phyloP scores from a whole-genome alignment of 2,113 vertebrate species.

The Phylloscopus trochilus region DNA sequence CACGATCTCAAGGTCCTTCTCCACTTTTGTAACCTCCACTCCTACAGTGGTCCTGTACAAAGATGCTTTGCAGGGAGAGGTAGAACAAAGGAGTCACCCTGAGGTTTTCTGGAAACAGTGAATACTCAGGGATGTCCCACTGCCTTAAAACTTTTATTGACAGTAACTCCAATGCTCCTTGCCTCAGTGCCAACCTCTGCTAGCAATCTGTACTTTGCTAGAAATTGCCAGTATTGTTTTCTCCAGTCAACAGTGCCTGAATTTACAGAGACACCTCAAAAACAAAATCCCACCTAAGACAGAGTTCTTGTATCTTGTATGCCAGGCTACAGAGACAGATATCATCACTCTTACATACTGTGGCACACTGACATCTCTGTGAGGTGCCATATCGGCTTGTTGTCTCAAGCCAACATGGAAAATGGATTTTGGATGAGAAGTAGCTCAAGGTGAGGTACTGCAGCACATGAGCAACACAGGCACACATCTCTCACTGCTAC shows the following conservation, averaged over 20 bases:
- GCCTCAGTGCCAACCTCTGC: background rate
- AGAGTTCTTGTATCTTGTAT: background rate
- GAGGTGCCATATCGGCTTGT: background rate
- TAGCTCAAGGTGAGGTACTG: background rate
- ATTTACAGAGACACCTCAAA: background rate
- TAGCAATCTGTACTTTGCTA: background rate
- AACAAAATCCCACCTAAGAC: background rate
- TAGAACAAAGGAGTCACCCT: background rate
- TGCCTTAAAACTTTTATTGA: background rate
- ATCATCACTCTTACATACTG: background rate
- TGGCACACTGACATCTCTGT: background rate
- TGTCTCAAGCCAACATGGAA: background rate
- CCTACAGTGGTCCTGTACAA: background rate
- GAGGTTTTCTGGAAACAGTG: background rate
- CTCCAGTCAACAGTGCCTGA: background rate
- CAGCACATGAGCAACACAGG: background rate
- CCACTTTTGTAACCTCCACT: background rate
- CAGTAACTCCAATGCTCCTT: background rate
- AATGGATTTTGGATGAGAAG: background rate
- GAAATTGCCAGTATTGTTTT: background rate
- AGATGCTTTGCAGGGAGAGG: background rate
- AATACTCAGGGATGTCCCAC: background rate
- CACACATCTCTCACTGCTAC: background rate
- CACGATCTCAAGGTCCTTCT: accelerated
- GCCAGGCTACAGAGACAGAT: background rate